Base-by-base conservation (phyloP, 2,797 vertebrate species). In the Danio aesculapii region DNA sequence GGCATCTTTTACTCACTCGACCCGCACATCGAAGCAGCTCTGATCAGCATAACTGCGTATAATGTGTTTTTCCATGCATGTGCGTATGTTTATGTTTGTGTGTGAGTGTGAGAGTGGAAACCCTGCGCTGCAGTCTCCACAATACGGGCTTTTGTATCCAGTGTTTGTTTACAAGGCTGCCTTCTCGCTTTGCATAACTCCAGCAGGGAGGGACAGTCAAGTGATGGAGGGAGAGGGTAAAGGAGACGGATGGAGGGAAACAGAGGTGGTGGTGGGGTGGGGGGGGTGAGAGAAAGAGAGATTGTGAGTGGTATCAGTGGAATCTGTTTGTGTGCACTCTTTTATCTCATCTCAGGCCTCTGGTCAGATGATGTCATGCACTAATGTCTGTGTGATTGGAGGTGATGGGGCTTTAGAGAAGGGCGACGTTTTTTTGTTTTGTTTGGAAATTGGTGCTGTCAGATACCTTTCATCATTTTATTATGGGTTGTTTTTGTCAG, bases 161-260 rank as follows among this genome's bases (percentile, higher is more conserved):
- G 83, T 89, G 91, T 91, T 92, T 94, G 91, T 93, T 94, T 94
- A 91, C 91, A 90, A 87, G 89, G 85, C 79, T 81, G 91, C 93
- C 91, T 90, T 90, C 86, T 92, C 79, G 76, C 90, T 94, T 93
- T 94, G 92, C 94, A 94, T 94, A 94, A 92, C 91, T 93, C 90
- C 90, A 90, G 87, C 91, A 91, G 91, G 84, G 88, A 88, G 88
- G 88, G 88, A 86, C 58, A 50, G 85, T 87, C 94, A 95, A 94
- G 93, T 94, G 94, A 87, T 87, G 77, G 75, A 78, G 71, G 80
- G 76, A 80, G 77, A 74, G 70, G 61, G 43, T 67, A 62, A 67
- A 86, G 73, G 19, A 82, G 81, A 21, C 70, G 84, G 88, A 77
- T 88, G 88, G 88, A 89, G 88, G 91, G 87, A 59, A 82, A 88